A percentile compares a stretch with the other conserved stretches of the same genome.
Evolutionary conservation across 2,113 vertebrate species (phyloP).

Genomic region (Cryptotis parvus): DNA sequence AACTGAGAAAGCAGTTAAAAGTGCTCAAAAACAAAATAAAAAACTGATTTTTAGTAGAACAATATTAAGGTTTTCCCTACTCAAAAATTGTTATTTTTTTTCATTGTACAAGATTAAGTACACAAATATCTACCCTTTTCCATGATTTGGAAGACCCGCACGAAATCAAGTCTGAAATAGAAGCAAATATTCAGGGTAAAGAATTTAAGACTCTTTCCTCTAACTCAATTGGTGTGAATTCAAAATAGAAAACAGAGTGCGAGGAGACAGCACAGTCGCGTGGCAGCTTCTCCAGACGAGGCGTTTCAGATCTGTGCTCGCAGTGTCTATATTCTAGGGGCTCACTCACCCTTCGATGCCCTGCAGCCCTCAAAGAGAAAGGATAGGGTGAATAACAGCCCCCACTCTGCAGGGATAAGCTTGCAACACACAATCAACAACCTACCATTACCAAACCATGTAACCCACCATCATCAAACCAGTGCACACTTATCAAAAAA

Average conservation of each 20-base stretch:
- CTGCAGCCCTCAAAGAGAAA: neutral
- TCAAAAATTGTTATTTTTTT: too few species aligned
- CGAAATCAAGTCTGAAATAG: too few species aligned
- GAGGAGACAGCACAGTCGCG: too few species aligned
- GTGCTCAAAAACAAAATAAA: neutral
- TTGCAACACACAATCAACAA: too few species aligned
- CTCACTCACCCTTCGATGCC: too few species aligned
- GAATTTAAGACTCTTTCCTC: neutral
- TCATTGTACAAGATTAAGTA: neutral
- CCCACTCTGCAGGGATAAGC: too few species aligned
- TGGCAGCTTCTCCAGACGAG: neutral
- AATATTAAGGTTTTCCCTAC: too few species aligned
- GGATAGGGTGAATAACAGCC: accelerated
- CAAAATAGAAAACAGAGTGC: too few species aligned
- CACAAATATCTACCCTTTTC: neutral
- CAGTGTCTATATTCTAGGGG: too few species aligned
- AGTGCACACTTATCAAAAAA: neutral
- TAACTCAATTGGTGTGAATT: neutral
- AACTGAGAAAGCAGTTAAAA: neutral
- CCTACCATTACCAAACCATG: too few species aligned
- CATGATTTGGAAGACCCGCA: too few species aligned
- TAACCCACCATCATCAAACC: neutral
- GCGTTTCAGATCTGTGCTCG: neutral
- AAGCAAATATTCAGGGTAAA: neutral
- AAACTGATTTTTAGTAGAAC: neutral